These are phyloP conservation scores for Lucifuga dentata DNA, from an alignment of 2,113 vertebrate genomes.

Conservation along the genomic window DNA sequence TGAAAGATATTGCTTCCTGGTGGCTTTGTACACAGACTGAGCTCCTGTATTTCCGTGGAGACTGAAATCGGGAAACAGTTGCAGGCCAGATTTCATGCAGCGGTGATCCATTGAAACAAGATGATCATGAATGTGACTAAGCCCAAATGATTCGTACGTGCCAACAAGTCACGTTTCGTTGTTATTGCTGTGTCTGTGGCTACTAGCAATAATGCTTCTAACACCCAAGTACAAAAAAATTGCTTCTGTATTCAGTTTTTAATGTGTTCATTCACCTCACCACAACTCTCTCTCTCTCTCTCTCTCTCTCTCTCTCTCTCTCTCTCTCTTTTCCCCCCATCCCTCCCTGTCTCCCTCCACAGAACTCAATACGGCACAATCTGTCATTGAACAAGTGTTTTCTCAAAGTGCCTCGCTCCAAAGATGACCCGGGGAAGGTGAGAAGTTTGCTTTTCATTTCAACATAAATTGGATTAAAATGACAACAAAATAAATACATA, in stretches of 20 bases:
- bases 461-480: slow-evolving; percentile 9
- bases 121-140: slow-evolving; percentile 35
- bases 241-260: slow-evolving; percentile 32
- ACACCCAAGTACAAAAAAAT: slow-evolving; percentile 20
- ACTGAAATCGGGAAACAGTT: slow-evolving; percentile 40
- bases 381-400: slow-evolving; percentile 89
- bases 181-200: slow-evolving; percentile 4
- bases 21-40: slow-evolving; percentile 41
- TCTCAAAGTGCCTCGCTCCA: slow-evolving; percentile 89
- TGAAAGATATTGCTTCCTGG: slow-evolving; percentile 55
- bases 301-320: slow-evolving; percentile 31
- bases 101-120: slow-evolving; percentile 3
- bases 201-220: slow-evolving; percentile 24
- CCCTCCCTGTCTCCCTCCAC: slow-evolving; percentile 37
- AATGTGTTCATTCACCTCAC: slow-evolving; percentile 42
- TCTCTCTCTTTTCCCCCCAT: slow-evolving; percentile 47
- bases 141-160: slow-evolving; percentile 31
- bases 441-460: slow-evolving; percentile 42
- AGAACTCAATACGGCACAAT: slow-evolving; percentile 88
- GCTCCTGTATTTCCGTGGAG: slow-evolving; percentile 12
- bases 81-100: slow-evolving; percentile 20
- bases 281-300: slow-evolving; percentile 41
- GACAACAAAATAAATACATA: background rate
- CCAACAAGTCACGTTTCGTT: slow-evolving; percentile 19
- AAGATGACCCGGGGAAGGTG: slow-evolving; percentile 88